These are phyloP conservation scores for Dicrostonyx torquatus DNA, from an alignment of 2,797 vertebrate genomes.

Conservation along the genomic window DNA sequence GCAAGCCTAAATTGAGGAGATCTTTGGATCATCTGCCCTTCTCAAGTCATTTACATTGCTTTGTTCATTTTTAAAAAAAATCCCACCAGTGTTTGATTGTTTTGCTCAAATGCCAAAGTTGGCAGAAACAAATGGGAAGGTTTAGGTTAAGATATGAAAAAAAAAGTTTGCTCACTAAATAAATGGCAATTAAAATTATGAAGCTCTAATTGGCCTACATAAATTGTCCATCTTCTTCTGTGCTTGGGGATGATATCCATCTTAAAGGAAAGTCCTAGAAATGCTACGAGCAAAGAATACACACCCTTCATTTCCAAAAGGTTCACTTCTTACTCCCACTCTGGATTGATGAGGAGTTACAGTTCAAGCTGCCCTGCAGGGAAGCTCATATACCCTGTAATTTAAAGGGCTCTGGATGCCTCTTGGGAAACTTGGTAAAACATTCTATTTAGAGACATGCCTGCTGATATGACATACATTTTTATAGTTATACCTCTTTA, in stretches of 20 bases:
- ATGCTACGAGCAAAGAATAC: constrained; percentile 53
- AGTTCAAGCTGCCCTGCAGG: constrained; percentile 78
- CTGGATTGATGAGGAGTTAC: constrained; percentile 68
- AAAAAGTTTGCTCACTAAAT: not conserved
- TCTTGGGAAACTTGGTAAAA: constrained; percentile 80
- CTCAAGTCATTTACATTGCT: not conserved
- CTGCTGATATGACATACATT: constrained; percentile 81
- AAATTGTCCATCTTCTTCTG: not conserved
- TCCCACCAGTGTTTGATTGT: constrained; percentile 10
- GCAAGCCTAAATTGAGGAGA: constrained; percentile 23
- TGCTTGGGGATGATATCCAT: not conserved
- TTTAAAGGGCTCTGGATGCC: constrained; percentile 69
- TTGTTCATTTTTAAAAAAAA: constrained; percentile 10
- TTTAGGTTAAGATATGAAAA: constrained; percentile 47
- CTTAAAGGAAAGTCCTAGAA: constrained; percentile 58
- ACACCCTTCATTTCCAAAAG: constrained; percentile 48
- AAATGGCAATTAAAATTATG: constrained; percentile 60
- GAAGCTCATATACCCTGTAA: constrained; percentile 75
- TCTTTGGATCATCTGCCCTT: constrained; percentile 48
- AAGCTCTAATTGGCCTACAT: constrained; percentile 50
- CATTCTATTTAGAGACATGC: constrained; percentile 79
- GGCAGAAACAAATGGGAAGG: constrained; percentile 47
- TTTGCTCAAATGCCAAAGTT: constrained; percentile 58
- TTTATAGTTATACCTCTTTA: constrained; percentile 81
- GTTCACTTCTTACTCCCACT: constrained; percentile 63